Evolutionary conservation across 2,888 invertebrate species (phyloP), one percentile per base, ranked within the genome.

Genomic region (Calliphora vomitoria): DNA sequence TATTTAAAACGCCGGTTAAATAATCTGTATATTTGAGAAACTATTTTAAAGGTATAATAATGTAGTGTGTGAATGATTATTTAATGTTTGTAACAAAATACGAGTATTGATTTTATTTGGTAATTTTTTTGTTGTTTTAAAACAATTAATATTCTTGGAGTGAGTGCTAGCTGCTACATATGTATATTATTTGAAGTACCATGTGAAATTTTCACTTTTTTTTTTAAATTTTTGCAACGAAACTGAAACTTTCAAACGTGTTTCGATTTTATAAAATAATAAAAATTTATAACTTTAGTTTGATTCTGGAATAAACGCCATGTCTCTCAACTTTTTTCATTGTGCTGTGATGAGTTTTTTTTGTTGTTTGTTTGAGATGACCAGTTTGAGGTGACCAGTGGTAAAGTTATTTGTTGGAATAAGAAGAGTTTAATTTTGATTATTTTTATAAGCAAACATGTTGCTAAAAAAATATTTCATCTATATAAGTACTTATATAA

Each of bases 201-300:
- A 20, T 41, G 53, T 64, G 68, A 86, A 79, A 75, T 82, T 86
- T 82, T 86, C 55, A 64, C 69, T 75, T 75, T 72, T 75, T 75
- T 72, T 71, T 38, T 81, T 81, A 20, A 25, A 13, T 58, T 38
- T 75, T 66, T 44, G 18, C 10, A 44, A 60, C 15, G 11, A 44
- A 66, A 78, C 47, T 15, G 31, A 81, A 76, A 64, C 31, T 71
- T 72, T 11, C 4, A 66, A 82, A 82, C 86, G 82, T 82, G 86
- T 60, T 74, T 68, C 41, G 20, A 20, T 41, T 81, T 41, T 72
- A 18, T 50, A 78, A 75, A 53, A 50, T 5, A 11, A 31, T n/a
- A 62, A 62, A 64, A 76, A 53, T 47, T 31, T 60, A n/a, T 66
- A 31, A 47, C 55, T 79, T 31, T 6, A 8, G 13, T 47, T 25